These are phyloP conservation scores for Bryconaethiops microstoma DNA, from an alignment of 2,797 vertebrate genomes.

Conservation along the genomic window DNA sequence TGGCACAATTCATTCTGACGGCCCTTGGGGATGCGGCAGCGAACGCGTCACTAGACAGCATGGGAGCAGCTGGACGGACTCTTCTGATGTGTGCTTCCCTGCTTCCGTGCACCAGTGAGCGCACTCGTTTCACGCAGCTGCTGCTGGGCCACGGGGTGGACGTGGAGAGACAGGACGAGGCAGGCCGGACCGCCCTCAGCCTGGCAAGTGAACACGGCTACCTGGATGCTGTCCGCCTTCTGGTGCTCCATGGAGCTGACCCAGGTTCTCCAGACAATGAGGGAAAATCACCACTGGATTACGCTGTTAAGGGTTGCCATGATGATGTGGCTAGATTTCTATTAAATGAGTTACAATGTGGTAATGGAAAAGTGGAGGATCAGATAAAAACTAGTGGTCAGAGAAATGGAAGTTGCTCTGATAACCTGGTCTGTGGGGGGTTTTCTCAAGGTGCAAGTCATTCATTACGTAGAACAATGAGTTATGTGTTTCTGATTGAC, in stretches of 20 bases:
- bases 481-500: not conserved
- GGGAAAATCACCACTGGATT: not conserved
- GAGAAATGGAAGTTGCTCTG: not conserved
- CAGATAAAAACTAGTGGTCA: not conserved
- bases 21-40: not conserved
- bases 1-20: not conserved
- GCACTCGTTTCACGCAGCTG: not conserved
- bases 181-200: not conserved
- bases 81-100: slow-evolving; percentile 7
- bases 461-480: not conserved
- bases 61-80: not conserved
- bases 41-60: not conserved
- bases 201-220: not conserved
- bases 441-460: not conserved
- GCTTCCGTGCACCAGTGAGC: not conserved
- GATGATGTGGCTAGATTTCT: slow-evolving; percentile 29
- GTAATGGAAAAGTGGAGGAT: not conserved
- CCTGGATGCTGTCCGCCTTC: not conserved
- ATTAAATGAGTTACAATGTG: not conserved
- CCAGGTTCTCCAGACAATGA: slow-evolving; percentile 7
- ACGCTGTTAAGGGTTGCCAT: not conserved
- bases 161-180: not conserved
- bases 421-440: not conserved
- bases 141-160: not conserved
- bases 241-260: slow-evolving; percentile 8